Conservation (phyloP, 2,888 invertebrate genomes). For the Synergus itoensis region DNA sequence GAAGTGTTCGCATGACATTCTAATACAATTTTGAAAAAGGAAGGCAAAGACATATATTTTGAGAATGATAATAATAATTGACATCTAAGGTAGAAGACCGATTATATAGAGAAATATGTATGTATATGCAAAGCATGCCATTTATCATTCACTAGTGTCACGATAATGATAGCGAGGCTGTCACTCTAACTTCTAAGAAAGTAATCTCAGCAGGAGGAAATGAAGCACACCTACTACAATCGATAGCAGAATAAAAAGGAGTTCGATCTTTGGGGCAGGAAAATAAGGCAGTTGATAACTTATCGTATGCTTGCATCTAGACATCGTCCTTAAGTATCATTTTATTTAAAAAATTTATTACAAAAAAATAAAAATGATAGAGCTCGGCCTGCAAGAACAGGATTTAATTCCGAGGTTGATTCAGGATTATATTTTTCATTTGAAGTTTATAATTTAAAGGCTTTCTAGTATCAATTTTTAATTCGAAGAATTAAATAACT, state of each 20-base stretch:
- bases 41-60: not conserved
- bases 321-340: not conserved
- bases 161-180: constrained; percentile 17
- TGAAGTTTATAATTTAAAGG: not conserved
- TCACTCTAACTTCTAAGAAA: constrained; percentile 47
- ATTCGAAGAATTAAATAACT: not conserved
- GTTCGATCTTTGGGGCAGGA: constrained; percentile 15
- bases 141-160: constrained; percentile 37
- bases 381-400: not conserved
- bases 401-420: not conserved
- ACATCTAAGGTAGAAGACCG: not conserved
- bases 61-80: constrained; percentile 13
- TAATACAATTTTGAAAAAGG: not conserved
- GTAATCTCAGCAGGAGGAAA: constrained; percentile 51
- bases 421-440: not conserved
- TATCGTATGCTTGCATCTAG: not conserved
- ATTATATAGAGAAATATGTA: not conserved
- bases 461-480: not conserved
- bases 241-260: constrained; percentile 7
- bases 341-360: not conserved
- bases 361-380: not conserved
- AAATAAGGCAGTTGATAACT: constrained; percentile 6
- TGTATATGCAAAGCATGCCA: constrained; percentile 23
- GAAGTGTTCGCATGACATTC: too few species aligned
- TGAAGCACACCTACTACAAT: constrained; percentile 38